Conservation (phyloP, 2,888 invertebrate genomes). For the Carterocephalus palaemon region DNA sequence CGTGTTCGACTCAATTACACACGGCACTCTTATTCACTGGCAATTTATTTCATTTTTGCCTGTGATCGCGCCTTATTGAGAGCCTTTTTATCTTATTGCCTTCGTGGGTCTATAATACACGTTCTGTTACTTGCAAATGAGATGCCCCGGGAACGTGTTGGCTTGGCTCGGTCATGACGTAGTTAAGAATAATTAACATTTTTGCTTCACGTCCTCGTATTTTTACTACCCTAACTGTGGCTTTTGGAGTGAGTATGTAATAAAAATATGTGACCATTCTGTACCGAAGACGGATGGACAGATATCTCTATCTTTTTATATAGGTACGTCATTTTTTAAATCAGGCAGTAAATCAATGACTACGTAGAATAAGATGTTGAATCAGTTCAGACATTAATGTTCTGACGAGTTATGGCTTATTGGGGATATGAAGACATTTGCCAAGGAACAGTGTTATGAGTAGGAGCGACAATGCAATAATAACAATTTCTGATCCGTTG, state of each 20-base stretch:
- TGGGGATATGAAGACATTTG: constrained; percentile 59
- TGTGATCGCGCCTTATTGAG: constrained; percentile 79
- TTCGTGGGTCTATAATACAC: constrained; percentile 76
- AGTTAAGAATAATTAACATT: constrained; percentile 69
- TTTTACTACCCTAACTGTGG: constrained; percentile 2
- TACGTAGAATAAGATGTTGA: constrained; percentile 44
- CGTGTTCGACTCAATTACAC: constrained; percentile 78
- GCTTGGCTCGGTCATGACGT: constrained; percentile 67
- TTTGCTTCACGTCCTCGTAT: constrained; percentile 35
- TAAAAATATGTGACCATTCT: constrained; percentile 9
- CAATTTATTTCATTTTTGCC: constrained; percentile 79
- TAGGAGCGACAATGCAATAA: constrained; percentile 64
- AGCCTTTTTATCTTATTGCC: constrained; percentile 76
- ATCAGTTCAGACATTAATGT: constrained; percentile 55
- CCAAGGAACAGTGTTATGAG: constrained; percentile 68
- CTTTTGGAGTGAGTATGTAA: constrained; percentile 1
- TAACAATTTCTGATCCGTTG: constrained; percentile 67
- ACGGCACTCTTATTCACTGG: constrained; percentile 75
- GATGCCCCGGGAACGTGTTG: constrained; percentile 68
- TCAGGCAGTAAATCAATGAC: constrained; percentile 43
- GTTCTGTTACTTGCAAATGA: constrained; percentile 78
- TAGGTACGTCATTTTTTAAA: constrained; percentile 16
- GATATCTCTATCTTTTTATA: constrained; percentile 32
- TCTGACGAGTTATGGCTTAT: constrained; percentile 56
- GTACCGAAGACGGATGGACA: constrained; percentile 4